These are phyloP conservation scores for Sus scrofa DNA, from an alignment of 2,113 vertebrate species.

Conservation along the genomic window DNA sequence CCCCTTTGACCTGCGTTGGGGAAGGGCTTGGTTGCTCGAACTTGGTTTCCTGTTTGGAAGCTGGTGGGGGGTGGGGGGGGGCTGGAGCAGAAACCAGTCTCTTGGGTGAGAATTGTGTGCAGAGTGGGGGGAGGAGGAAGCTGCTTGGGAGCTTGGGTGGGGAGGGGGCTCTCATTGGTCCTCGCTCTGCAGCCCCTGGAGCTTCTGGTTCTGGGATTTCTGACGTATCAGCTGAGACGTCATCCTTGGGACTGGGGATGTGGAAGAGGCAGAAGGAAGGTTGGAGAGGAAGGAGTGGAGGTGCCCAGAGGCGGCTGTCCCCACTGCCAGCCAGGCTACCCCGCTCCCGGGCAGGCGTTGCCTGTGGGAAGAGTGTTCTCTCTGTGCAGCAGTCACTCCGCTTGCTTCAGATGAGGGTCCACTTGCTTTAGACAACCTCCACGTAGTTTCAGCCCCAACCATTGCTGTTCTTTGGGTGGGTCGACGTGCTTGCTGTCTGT, in stretches of 20 bases:
- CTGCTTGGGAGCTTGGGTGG: too few relatives aligned
- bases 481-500: neutral
- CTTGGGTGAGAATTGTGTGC: accelerated
- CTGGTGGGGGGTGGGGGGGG: neutral
- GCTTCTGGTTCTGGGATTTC: neutral
- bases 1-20: neutral
- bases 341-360: neutral
- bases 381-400: neutral
- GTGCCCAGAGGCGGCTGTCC: too few relatives aligned
- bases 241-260: neutral
- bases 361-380: accelerated
- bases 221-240: accelerated
- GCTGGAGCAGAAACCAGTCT: neutral
- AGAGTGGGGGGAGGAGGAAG: neutral
- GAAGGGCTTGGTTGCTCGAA: neutral
- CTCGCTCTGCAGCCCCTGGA: accelerated
- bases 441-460: neutral
- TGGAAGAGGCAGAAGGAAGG: neutral
- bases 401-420: neutral
- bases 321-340: neutral
- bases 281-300: accelerated
- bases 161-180: accelerated
- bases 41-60: neutral
- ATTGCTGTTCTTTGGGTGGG: accelerated
- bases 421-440: neutral